Evolutionary conservation across 1,140 invertebrate species (phyloP).

Genomic region (Drosophila asahinai): DNA sequence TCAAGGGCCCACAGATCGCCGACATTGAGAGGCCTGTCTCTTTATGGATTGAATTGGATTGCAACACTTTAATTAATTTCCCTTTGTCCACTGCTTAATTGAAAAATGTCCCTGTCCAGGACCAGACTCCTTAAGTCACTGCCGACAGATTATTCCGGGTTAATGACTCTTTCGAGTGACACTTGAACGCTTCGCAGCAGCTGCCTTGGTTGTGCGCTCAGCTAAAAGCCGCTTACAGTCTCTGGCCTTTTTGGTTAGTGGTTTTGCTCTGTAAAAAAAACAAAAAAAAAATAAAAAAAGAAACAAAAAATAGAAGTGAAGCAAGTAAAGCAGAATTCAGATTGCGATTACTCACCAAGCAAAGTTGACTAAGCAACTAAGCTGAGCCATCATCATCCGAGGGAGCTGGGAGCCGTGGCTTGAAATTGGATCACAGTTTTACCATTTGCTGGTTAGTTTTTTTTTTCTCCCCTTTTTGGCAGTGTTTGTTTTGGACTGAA

Average conservation of each 20-base stretch:
- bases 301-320: constrained; percentile 22
- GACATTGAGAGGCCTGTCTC: constrained; percentile 19
- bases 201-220: constrained; percentile 26
- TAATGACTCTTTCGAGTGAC: constrained; percentile 56
- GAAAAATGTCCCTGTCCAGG: constrained; percentile 20
- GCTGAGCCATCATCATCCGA: constrained; percentile 33
- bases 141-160: constrained; percentile 51
- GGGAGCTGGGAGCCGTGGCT: constrained; percentile 21
- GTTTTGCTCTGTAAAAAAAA: constrained; percentile 22
- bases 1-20: constrained; percentile 25
- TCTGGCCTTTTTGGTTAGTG: constrained; percentile 34
- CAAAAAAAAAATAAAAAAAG: constrained; percentile 12
- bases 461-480: constrained; percentile 4
- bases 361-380: constrained; percentile 67
- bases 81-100: constrained; percentile 39
- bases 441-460: constrained; percentile 12
- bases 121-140: constrained; percentile 40
- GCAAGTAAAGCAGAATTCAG: constrained; percentile 45
- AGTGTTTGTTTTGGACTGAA: constrained; percentile 34
- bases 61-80: constrained; percentile 49
- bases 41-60: constrained; percentile 12
- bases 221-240: constrained; percentile 52
- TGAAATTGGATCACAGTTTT: constrained; percentile 51
- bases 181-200: constrained; percentile 53
- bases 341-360: constrained; percentile 72